Evolutionary conservation across 2,113 vertebrate species (phyloP).

Genomic region (Eudyptes chrysolophus): DNA sequence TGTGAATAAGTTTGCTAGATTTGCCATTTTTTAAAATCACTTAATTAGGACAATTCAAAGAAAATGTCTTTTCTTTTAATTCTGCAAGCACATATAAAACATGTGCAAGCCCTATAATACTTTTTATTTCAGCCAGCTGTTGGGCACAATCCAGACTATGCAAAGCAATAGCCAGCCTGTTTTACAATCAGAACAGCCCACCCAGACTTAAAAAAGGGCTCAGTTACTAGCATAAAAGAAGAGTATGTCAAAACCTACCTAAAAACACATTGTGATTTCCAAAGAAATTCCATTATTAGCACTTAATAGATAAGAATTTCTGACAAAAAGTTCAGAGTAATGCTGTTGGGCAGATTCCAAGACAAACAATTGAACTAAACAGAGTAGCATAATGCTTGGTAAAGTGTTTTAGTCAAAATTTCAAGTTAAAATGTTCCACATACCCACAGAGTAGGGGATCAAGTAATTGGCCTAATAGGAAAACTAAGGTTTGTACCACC

Average conservation of each 20-base stretch:
- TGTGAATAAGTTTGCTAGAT: conserved; percentile 9
- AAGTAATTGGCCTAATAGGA: background rate
- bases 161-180: background rate
- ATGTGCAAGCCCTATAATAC: background rate
- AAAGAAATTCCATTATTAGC: background rate
- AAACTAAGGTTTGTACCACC: background rate
- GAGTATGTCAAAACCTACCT: background rate
- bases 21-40: background rate
- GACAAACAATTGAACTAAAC: background rate
- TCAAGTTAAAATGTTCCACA: background rate
- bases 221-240: background rate
- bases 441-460: background rate
- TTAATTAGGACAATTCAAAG: conserved; percentile 35
- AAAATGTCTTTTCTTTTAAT: background rate
- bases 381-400: background rate
- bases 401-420: background rate
- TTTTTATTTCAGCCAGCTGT: background rate
- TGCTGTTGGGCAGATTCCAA: background rate
- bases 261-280: background rate
- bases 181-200: background rate
- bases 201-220: background rate
- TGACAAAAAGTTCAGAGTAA: background rate
- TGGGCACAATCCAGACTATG: background rate
- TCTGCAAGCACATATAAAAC: background rate
- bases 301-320: background rate